These are phyloP conservation scores for Istiophorus platypterus DNA, from an alignment of 2,113 vertebrate species.

Conservation along the genomic window DNA sequence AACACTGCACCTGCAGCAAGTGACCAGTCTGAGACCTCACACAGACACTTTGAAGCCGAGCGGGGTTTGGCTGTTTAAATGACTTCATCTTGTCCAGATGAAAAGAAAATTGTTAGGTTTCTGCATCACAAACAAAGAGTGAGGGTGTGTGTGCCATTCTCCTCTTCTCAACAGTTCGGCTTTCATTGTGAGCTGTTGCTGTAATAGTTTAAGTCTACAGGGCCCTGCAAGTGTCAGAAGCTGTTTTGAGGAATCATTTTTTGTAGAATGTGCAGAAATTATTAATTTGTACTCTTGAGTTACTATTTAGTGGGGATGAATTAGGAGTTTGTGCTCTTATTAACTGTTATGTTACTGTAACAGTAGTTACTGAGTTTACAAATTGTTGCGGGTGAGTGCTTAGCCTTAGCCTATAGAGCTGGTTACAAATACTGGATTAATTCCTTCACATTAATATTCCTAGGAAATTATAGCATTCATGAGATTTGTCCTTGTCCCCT, in stretches of 20 bases:
- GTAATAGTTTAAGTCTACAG: neutral
- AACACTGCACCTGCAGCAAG: conserved; percentile 71
- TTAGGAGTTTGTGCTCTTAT: neutral
- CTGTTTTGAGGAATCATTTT: neutral
- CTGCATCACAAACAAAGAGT: conserved; percentile 56
- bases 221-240: neutral
- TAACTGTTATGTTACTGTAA: neutral
- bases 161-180: conserved; percentile 24
- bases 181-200: conserved; percentile 38
- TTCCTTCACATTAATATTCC: neutral
- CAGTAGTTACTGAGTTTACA: neutral
- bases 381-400: neutral
- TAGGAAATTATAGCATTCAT: neutral
- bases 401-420: neutral
- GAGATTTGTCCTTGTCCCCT: neutral
- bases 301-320: neutral
- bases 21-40: conserved; percentile 58
- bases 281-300: neutral
- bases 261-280: neutral
- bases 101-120: conserved; percentile 50
- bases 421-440: neutral
- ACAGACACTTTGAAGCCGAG: conserved; percentile 74
- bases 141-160: neutral
- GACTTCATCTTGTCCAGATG: conserved; percentile 65
- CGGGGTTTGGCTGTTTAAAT: conserved; percentile 45